Conservation (phyloP, 2,888 invertebrate species). For the Halocaridina rubra region DNA sequence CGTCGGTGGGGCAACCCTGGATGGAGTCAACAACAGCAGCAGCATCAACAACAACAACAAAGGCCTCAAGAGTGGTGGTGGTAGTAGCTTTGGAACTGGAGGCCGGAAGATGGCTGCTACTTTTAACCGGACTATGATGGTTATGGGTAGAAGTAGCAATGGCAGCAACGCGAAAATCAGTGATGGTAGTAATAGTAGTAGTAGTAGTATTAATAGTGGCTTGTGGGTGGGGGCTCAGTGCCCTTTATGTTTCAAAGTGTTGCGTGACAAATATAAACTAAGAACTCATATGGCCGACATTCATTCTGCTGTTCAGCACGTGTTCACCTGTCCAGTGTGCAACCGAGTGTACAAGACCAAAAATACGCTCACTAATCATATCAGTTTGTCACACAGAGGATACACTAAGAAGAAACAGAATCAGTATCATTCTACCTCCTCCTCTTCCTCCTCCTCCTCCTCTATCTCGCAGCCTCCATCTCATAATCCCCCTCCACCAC, state of each 20-base stretch:
- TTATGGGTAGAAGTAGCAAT: not conserved
- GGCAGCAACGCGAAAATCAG: not conserved
- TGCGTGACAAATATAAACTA: conserved; percentile 93
- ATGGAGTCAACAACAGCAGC: not conserved
- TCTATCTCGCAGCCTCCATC: not conserved
- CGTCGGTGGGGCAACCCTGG: not conserved
- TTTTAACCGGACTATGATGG: too few species aligned
- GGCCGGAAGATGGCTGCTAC: too few species aligned
- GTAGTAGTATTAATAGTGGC: conserved; percentile 15
- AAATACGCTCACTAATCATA: conserved; percentile 61
- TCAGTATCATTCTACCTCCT: not conserved
- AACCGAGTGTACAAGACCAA: conserved; percentile 62
- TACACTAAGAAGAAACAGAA: conserved; percentile 27
- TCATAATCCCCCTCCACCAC: not conserved
- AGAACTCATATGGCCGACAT: conserved; percentile 95
- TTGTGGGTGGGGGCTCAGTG: conserved; percentile 77
- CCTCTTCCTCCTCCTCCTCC: not conserved
- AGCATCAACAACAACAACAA: not conserved
- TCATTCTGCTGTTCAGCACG: conserved; percentile 92
- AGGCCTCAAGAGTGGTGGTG: not conserved
- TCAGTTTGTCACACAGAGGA: conserved; percentile 64
- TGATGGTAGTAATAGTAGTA: not conserved
- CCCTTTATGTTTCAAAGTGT: conserved; percentile 92
- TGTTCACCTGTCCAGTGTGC: conserved; percentile 67
- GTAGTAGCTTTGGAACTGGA: not conserved